Evolutionary conservation across 2,797 vertebrate species (phyloP), one percentile per base, ranked within the genome.

Genomic region (Vireo griseus): DNA sequence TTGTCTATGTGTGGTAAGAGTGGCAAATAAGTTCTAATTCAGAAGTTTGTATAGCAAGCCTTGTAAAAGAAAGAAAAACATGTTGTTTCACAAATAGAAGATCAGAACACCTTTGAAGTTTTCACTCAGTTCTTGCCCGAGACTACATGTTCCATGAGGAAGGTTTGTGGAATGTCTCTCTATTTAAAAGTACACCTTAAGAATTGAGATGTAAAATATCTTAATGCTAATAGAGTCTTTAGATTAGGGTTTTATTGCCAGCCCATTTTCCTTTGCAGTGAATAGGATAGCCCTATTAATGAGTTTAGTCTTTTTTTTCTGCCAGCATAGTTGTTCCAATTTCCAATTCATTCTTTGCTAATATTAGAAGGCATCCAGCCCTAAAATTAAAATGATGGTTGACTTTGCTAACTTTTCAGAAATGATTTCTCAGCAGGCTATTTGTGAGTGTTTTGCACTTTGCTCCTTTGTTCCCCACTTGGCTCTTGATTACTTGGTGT

Each of bases 341-440:
- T 94, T 94, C 85, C 92, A 90, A 86, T 94, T 79, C 52, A 67
- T 83, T 93, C 61, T 88, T 88, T 86, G 72, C 68, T 86, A 77
- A 80, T 40, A 78, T 91, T 87, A 94, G 81, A 93, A 80, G 54
- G 73, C 83, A 86, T 80, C 84, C 81, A 86, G 40, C 72, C 76
- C 81, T 90, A 66, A 90, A 88, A 92, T 92, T 74, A 90, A 94
- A 96, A 66, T 94, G n/a, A 42, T 50, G 11, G 11, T 58, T 92
- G 61, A 54, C 84, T 93, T 93, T 91, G 51, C 68, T 96, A 68
- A 83, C 79, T 90, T 92, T 90, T 73, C 77, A 68, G 79, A 91
- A 91, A 26, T 72, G 0, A 75, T 92, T 94, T 95, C 93, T 89
- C 74, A 82, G 88, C 72, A 74, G 90, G 58, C 63, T 85, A 7